Evolutionary conservation across 2,888 invertebrate species (phyloP), one percentile per base, ranked within the genome.

Genomic region (Chrysolina haemoptera): DNA sequence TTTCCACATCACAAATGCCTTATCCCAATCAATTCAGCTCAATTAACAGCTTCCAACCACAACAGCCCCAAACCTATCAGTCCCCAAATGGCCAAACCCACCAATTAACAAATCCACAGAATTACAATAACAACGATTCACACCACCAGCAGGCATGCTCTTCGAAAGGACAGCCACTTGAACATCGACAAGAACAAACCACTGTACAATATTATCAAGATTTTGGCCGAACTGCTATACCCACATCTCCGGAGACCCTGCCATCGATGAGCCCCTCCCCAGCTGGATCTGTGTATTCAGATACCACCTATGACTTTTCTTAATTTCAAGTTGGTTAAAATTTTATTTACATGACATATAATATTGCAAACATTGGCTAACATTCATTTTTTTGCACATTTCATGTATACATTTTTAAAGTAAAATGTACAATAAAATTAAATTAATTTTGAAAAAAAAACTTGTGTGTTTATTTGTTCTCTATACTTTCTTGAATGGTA

Each of bases 1-100:
- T 50, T 67, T 50, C 67, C 67, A 67, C 67, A 67, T 35, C 35
- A 35, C 67, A 40, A 67, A 67, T 67, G 67, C 50, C 67, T 40
- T 53, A 67, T 67, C 22, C 67, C 67, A 50, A 67, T 67, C 50
- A 48, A 67, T 67, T 67, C 27, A 53, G 67, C 53, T 9, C 67
- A 50, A 53, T 10, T 53, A 67, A 67, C 67, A 53, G 40, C 50
- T 67, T 53, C 18, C 50, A 50, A 67, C 16, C 67, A 50, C 53
- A 67, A 50, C 53, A 67, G 35, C 67, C 40, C 20, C 53, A n/a
- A 67, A 55, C 41, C 55, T 20, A 65, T 46, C 66, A 66, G 66
- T 66, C 50, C 10, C 66, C 66, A 48, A 66, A 66, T 66, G 6
- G 40, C 66, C 50, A 50, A 66, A 66, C 48, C 48, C 48, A 66